phyloP scores from a whole-genome alignment of 2,797 vertebrate genomes.

The Leptodactylus fallax region DNA sequence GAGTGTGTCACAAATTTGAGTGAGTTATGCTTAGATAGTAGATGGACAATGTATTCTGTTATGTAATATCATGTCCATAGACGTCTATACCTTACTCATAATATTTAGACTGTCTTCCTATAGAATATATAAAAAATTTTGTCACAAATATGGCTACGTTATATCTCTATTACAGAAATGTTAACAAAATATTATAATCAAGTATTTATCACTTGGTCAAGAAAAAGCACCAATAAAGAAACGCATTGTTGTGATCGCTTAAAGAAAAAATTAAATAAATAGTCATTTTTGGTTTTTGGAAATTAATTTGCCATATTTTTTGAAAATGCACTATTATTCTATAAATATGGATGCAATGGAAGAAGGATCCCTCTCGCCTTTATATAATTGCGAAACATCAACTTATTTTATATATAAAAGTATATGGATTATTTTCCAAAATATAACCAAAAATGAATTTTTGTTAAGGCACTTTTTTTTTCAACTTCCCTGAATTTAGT shows the following conservation, averaged over 20 bases:
- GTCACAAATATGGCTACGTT: no score
- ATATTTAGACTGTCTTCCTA: no score
- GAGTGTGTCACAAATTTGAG: background rate
- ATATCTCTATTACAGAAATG: background rate
- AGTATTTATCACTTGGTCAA: background rate
- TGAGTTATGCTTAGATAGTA: conserved; percentile 2
- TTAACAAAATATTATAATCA: background rate
- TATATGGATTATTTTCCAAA: background rate
- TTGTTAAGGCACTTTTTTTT: background rate
- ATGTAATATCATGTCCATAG: background rate
- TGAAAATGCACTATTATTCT: background rate
- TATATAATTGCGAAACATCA: background rate
- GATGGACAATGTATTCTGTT: background rate
- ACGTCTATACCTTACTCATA: background rate
- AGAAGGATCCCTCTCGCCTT: background rate
- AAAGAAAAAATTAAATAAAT: no score
- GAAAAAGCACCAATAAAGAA: background rate
- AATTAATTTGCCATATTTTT: background rate
- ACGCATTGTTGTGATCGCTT: no score
- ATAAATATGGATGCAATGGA: background rate
- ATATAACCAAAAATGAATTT: no score
- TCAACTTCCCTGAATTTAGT: background rate
- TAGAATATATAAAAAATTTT: no score
- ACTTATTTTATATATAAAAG: background rate
- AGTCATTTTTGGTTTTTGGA: background rate